A percentile compares a stretch with the other conserved stretches of the same genome.
Evolutionary conservation across 1,140 invertebrate species (phyloP).

Genomic region (Zophobas atratus): DNA sequence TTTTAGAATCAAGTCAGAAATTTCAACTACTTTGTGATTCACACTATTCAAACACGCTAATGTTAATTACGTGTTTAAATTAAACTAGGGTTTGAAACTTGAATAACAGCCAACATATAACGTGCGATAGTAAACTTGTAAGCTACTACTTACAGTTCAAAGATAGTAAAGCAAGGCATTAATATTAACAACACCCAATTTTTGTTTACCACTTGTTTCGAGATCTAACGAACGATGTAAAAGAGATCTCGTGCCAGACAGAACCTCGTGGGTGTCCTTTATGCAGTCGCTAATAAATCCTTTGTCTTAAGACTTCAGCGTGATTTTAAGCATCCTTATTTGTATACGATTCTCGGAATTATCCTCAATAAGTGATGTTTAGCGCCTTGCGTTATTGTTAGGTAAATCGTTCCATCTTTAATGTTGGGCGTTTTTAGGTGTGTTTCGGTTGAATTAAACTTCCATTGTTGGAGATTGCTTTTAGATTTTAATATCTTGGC

Average conservation of each 20-base stretch:
- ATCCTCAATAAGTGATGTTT: conserved; percentile 41
- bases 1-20: no score
- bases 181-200: conserved; percentile 2
- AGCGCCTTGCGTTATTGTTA: conserved; percentile 37
- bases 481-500: conserved; percentile 25
- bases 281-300: conserved; percentile 33
- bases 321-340: conserved; percentile 45
- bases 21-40: no score
- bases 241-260: conserved; percentile 16
- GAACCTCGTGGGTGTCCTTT: conserved; percentile 34
- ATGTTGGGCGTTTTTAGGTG: conserved; percentile 46
- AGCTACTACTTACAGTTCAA: neutral
- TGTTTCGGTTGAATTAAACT: conserved; percentile 40
- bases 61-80: no score
- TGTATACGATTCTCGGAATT: conserved; percentile 37
- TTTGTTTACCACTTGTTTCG: conserved; percentile 4
- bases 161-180: neutral
- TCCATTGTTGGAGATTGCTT: conserved; percentile 43
- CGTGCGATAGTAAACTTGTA: neutral
- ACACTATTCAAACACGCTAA: no score
- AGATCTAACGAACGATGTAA: neutral
- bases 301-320: conserved; percentile 42
- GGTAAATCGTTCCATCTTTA: conserved; percentile 38
- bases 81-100: no score
- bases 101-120: no score